Evolutionary conservation across 2,113 vertebrate genomes (phyloP).

Genomic region (Elephas maximus): DNA sequence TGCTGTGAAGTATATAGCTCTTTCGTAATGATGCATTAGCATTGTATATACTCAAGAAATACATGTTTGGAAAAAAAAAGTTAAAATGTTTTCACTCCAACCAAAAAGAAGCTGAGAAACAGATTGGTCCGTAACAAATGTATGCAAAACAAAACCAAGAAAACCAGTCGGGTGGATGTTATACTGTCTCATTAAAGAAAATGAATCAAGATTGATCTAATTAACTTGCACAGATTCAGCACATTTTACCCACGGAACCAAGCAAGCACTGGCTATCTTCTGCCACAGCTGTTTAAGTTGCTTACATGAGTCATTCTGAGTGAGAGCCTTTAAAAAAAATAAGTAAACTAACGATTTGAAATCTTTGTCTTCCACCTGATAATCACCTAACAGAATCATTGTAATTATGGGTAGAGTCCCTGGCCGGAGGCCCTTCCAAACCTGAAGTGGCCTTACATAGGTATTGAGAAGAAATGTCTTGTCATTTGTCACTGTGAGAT

Average conservation of each 20-base stretch:
- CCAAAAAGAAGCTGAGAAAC: constrained; percentile 16
- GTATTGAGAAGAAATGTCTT: constrained; percentile 54
- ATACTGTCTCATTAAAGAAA: constrained; percentile 79
- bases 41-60: background rate
- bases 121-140: background rate
- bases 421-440: constrained; percentile 69
- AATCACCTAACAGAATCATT: constrained; percentile 72
- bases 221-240: constrained; percentile 75
- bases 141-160: constrained; percentile 33
- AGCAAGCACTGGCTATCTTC: constrained; percentile 25
- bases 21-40: too few relatives aligned
- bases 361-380: constrained; percentile 70
- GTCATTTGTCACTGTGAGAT: constrained; percentile 49
- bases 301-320: constrained; percentile 67
- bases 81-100: background rate
- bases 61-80: background rate
- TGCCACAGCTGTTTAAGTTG: constrained; percentile 63
- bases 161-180: constrained; percentile 61
- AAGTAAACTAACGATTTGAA: constrained; percentile 72
- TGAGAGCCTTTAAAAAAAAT: constrained; percentile 61
- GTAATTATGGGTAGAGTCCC: constrained; percentile 68
- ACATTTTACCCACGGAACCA: constrained; percentile 39
- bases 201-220: constrained; percentile 83
- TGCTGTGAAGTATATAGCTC: background rate
- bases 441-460: constrained; percentile 39